Evolutionary conservation across 2,797 vertebrate genomes (phyloP).

Genomic region (Pangasius mekongensis): DNA sequence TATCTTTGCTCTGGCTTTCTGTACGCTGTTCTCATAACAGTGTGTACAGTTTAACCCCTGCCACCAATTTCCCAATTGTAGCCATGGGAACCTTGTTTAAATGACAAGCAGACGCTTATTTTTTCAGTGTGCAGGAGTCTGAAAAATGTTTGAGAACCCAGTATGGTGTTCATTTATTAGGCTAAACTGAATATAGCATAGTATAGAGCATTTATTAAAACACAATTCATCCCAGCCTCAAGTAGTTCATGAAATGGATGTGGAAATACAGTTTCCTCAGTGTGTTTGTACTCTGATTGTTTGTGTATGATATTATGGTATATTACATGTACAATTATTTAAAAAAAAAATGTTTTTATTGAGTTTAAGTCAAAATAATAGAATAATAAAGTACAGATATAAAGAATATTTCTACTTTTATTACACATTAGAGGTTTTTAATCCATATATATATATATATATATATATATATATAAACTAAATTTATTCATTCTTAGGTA

Average conservation of each 20-base stretch:
- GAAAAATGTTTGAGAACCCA: neutral
- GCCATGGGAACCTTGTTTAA: neutral
- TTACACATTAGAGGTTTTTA: too few species aligned
- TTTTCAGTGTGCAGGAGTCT: neutral
- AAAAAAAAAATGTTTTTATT: neutral
- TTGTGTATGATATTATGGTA: neutral
- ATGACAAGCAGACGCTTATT: neutral
- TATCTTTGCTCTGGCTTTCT: neutral
- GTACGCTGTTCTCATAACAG: neutral
- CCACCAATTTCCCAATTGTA: neutral
- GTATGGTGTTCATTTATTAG: neutral
- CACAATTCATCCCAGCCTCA: neutral
- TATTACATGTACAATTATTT: neutral
- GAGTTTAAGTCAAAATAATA: neutral
- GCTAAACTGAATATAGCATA: neutral
- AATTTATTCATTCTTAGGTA: neutral
- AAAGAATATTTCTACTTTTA: too few species aligned
- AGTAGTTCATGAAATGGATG: neutral
- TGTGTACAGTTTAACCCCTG: neutral
- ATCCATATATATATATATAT: too few species aligned
- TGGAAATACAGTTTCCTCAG: neutral
- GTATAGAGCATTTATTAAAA: neutral
- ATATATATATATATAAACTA: too few species aligned
- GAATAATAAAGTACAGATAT: too few species aligned
- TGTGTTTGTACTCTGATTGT: neutral